Evolutionary conservation across 2,888 invertebrate genomes (phyloP).

Genomic region (Cephus sareptanus): DNA sequence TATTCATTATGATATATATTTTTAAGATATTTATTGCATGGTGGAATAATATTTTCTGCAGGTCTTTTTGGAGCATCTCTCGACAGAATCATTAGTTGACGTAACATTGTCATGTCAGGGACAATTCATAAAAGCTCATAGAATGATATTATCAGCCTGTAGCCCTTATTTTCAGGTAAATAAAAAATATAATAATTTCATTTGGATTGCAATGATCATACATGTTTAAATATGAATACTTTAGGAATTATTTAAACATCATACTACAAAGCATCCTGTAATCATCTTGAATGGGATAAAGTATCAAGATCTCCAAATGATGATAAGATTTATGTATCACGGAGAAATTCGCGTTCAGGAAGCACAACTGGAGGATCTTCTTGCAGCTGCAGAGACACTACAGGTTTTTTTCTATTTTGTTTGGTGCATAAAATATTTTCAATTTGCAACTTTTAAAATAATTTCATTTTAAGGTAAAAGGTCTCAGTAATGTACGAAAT

Average conservation of each 20-base stretch:
- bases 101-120: slow-evolving; percentile 68
- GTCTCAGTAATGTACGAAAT: slow-evolving; percentile 62
- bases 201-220: neutral
- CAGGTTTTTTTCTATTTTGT: slow-evolving; percentile 41
- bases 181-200: neutral
- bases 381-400: slow-evolving; percentile 65
- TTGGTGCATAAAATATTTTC: neutral
- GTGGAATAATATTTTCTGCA: slow-evolving; percentile 24
- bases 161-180: slow-evolving; percentile 67
- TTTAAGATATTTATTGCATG: neutral
- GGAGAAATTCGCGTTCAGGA: slow-evolving; percentile 68
- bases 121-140: slow-evolving; percentile 67
- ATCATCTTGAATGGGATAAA: slow-evolving; percentile 66
- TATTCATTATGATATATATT: neutral
- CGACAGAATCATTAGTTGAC: slow-evolving; percentile 65
- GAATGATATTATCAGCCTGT: slow-evolving; percentile 68
- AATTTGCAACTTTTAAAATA: neutral
- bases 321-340: slow-evolving; percentile 68
- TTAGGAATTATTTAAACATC: slow-evolving; percentile 64
- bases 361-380: slow-evolving; percentile 63
- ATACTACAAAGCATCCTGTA: slow-evolving; percentile 63
- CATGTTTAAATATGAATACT: slow-evolving; percentile 23
- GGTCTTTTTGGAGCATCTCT: slow-evolving; percentile 66
- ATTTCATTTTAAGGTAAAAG: slow-evolving; percentile 55
- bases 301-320: slow-evolving; percentile 62